A percentile compares a stretch with the other conserved stretches of the same genome.
Evolutionary conservation across 2,888 invertebrate genomes (phyloP).

Genomic region (Holacanthella duospinosa): DNA sequence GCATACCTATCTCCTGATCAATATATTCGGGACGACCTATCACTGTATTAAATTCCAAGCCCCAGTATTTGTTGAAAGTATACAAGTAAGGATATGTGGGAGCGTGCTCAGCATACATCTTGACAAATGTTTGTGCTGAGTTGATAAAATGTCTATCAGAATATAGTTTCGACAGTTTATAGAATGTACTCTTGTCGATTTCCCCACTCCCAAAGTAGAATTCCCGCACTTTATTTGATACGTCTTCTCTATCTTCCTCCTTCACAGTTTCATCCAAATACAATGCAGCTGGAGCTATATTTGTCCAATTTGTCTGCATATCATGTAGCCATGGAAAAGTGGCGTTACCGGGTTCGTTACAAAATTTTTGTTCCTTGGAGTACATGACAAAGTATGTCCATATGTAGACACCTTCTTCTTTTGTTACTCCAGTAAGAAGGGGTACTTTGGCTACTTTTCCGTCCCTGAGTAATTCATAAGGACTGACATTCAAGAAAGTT

Average conservation of each 20-base stretch:
- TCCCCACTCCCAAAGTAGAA: constrained; percentile 15
- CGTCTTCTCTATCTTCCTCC: constrained; percentile 8
- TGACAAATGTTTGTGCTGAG: background rate
- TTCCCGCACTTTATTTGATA: constrained; percentile 13
- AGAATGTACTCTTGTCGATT: background rate
- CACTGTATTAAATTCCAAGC: background rate
- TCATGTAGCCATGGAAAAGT: background rate
- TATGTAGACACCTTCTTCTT: constrained; percentile 17
- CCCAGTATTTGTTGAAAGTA: background rate
- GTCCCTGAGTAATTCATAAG: constrained; percentile 12
- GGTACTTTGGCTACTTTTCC: constrained; percentile 19
- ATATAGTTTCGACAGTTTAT: background rate
- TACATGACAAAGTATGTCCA: constrained; percentile 9
- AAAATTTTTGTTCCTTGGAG: background rate
- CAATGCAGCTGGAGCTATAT: constrained; percentile 16
- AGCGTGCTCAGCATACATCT: background rate
- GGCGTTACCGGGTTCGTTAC: background rate
- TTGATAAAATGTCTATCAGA: background rate
- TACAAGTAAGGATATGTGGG: background rate
- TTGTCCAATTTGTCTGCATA: constrained; percentile 14
- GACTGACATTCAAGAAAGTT: constrained; percentile 12
- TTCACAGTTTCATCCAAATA: constrained; percentile 19
- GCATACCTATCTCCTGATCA: too few relatives aligned
- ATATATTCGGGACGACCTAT: too few relatives aligned
- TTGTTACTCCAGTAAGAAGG: constrained; percentile 11